Conservation (phyloP, 2,113 vertebrate genomes). For the Pachycephala philippinensis region DNA sequence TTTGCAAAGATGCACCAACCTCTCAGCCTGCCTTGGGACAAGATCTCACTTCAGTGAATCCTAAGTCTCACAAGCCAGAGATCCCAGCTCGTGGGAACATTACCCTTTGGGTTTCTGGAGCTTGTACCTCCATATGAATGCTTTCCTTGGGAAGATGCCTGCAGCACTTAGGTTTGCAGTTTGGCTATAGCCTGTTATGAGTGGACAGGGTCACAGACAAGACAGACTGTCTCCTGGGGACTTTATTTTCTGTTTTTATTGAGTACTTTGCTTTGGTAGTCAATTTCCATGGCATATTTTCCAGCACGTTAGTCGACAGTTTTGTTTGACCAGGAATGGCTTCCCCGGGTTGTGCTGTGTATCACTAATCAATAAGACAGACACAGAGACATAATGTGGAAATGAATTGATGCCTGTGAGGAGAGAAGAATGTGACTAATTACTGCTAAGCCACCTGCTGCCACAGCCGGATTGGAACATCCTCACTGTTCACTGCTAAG, state of each 20-base stretch:
- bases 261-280: not conserved
- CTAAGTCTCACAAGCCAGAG: not conserved
- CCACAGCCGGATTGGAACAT: not conserved
- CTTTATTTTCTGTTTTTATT: not conserved
- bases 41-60: not conserved
- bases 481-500: not conserved
- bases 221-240: not conserved
- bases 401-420: not conserved
- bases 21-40: not conserved
- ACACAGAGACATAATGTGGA: not conserved
- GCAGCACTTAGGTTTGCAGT: not conserved
- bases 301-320: not conserved
- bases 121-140: fast-evolving
- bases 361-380: not conserved
- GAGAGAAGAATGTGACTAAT: not conserved
- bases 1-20: fast-evolving
- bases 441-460: not conserved
- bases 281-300: not conserved
- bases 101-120: not conserved
- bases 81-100: not conserved
- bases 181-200: not conserved
- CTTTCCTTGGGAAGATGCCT: not conserved
- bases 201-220: not conserved
- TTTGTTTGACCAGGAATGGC: not conserved
- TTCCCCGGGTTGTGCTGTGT: not conserved